These are phyloP conservation scores for Antitype chi DNA, from an alignment of 2,888 invertebrate genomes.

Conservation along the genomic window DNA sequence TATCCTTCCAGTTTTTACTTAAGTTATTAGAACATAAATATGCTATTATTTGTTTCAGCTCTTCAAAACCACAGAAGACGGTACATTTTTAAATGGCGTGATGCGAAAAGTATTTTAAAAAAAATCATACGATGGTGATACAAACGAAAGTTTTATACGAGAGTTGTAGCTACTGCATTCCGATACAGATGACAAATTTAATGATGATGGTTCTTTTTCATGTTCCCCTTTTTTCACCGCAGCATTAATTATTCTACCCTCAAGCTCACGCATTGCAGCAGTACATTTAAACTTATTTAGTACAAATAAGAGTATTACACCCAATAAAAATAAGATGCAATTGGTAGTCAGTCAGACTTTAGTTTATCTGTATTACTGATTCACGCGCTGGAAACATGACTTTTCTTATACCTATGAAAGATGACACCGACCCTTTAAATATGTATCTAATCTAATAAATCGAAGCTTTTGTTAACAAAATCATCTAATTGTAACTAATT, in stretches of 20 bases:
- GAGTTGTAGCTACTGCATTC: conserved; percentile 8
- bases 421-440: neutral
- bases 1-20: neutral
- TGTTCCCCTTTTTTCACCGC: neutral
- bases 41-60: conserved; percentile 45
- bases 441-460: neutral
- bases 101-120: conserved; percentile 47
- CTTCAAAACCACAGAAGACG: conserved; percentile 43
- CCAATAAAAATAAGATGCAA: neutral
- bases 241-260: neutral
- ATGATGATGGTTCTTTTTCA: neutral
- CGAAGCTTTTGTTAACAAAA: neutral
- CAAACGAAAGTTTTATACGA: neutral
- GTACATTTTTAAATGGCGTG: conserved; percentile 52
- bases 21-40: neutral
- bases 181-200: neutral
- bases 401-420: neutral
- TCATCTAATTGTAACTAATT: neutral
- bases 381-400: neutral
- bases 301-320: neutral
- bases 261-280: neutral
- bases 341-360: neutral
- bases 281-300: neutral
- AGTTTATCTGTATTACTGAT: neutral
- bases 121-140: neutral